Conservation (phyloP, 1,140 invertebrate genomes). For the Trichoplusia ni region DNA sequence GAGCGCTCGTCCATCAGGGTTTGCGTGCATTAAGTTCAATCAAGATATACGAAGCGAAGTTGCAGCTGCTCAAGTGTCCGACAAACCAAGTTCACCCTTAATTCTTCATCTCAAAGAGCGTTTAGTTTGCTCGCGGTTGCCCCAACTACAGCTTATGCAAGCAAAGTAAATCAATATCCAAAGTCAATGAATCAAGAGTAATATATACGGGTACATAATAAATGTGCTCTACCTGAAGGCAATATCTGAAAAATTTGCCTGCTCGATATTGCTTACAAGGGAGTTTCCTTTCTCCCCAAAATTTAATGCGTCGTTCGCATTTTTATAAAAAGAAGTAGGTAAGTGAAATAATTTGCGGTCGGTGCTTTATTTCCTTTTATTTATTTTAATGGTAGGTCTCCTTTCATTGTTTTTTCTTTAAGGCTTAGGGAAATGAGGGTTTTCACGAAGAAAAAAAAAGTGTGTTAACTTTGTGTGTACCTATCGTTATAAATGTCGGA, state of each 20-base stretch:
- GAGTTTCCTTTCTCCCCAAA: slow-evolving; percentile 80
- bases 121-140: slow-evolving; percentile 59
- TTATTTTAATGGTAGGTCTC: slow-evolving; percentile 79
- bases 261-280: slow-evolving; percentile 81
- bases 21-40: slow-evolving; percentile 22
- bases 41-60: slow-evolving; percentile 29
- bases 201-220: slow-evolving; percentile 82
- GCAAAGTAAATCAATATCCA: slow-evolving; percentile 81
- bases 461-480: slow-evolving; percentile 61
- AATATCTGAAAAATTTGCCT: slow-evolving; percentile 82
- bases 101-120: slow-evolving; percentile 69
- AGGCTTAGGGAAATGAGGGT: slow-evolving; percentile 61
- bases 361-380: slow-evolving; percentile 79
- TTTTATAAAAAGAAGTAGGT: slow-evolving; percentile 81
- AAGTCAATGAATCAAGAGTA: slow-evolving; percentile 82
- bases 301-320: slow-evolving; percentile 81
- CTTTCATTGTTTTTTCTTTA: slow-evolving; percentile 68
- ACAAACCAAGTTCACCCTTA: slow-evolving; percentile 56
- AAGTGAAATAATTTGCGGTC: slow-evolving; percentile 80
- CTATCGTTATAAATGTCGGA: slow-evolving; percentile 64
- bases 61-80: slow-evolving; percentile 42
- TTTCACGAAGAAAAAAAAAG: slow-evolving; percentile 54
- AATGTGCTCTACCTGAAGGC: slow-evolving; percentile 81
- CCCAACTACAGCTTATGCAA: slow-evolving; percentile 77
- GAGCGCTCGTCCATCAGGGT: neutral